Evolutionary conservation across 2,113 vertebrate species (phyloP).

Genomic region (Anser cygnoides): DNA sequence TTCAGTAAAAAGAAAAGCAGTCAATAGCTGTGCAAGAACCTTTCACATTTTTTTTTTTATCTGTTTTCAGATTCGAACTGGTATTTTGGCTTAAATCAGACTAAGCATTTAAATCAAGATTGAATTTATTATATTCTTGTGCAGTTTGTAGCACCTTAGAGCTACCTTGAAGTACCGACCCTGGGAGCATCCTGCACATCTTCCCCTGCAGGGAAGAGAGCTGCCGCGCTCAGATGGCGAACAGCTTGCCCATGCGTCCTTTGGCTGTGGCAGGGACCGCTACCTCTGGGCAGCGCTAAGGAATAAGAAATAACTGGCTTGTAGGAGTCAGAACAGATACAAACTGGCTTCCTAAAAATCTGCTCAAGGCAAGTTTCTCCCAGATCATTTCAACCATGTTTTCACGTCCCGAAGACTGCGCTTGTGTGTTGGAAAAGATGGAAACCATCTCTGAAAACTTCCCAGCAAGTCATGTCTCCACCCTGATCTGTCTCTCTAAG

Average conservation of each 20-base stretch:
- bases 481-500: neutral
- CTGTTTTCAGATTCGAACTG: neutral
- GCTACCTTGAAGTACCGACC: neutral
- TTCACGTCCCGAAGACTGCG: neutral
- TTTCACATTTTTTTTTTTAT: neutral
- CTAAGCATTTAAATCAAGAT: neutral
- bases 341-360: neutral
- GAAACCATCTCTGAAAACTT: neutral
- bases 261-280: fast-evolving
- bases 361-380: neutral
- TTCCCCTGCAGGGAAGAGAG: neutral
- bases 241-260: no score
- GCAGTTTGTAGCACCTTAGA: neutral
- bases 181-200: neutral
- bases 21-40: neutral
- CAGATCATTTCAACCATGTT: neutral
- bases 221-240: neutral
- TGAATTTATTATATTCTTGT: neutral
- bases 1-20: neutral
- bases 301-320: neutral
- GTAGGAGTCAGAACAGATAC: neutral
- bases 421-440: neutral
- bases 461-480: neutral
- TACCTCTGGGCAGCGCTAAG: neutral
- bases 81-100: neutral